A percentile compares a stretch with the other conserved stretches of the same genome.
These are phyloP conservation scores for Heliconius ethilla DNA, from an alignment of 2,888 invertebrate genomes.

Conservation along the genomic window DNA sequence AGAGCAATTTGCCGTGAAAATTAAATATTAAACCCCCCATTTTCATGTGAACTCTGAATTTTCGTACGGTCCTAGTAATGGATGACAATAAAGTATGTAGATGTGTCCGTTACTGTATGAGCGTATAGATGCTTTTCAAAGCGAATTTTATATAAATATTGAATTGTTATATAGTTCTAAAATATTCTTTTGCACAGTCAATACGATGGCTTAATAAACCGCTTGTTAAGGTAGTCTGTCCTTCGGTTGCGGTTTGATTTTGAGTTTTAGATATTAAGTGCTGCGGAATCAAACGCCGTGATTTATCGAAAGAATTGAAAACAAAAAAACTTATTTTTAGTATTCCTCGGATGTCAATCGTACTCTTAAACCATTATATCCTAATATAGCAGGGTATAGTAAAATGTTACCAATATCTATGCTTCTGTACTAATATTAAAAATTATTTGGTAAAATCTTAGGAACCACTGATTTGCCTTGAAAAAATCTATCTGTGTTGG, in stretches of 20 bases:
- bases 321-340: background rate
- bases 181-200: no score
- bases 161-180: background rate
- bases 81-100: background rate
- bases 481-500: no score
- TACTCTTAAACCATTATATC: background rate
- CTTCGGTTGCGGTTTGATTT: background rate
- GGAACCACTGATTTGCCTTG: no score
- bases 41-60: constrained; percentile 35
- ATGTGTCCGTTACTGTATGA: background rate
- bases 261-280: background rate
- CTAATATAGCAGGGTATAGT: background rate
- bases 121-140: background rate
- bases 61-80: constrained; percentile 20
- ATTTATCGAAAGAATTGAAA: background rate
- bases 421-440: no score
- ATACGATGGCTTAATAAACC: no score
- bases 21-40: constrained; percentile 39
- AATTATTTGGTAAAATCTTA: no score
- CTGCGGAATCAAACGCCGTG: background rate
- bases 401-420: no score
- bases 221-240: no score
- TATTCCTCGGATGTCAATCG: no score
- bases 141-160: background rate
- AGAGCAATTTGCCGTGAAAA: constrained; percentile 40